Conservation (phyloP, 2,797 vertebrate species). For the Anguilla anguilla region DNA sequence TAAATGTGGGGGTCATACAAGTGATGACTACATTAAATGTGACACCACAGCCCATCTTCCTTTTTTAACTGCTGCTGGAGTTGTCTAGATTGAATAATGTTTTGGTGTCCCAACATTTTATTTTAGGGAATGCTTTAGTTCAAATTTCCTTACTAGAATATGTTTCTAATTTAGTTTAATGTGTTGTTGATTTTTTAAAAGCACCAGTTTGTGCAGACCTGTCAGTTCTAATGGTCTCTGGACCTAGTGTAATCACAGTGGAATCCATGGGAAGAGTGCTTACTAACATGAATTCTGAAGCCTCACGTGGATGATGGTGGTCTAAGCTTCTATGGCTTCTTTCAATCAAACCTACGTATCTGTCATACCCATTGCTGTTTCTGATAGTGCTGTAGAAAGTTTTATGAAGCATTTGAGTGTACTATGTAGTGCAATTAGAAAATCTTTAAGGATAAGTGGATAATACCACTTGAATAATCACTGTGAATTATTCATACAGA, state of each 20-base stretch:
- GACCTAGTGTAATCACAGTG: background rate
- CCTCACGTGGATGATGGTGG: background rate
- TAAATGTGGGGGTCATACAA: conserved; percentile 19
- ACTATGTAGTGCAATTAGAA: background rate
- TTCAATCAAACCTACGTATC: background rate
- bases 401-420: background rate
- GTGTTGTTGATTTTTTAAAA: background rate
- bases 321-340: background rate
- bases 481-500: background rate
- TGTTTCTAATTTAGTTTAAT: conserved; percentile 41
- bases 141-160: background rate
- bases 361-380: background rate
- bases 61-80: background rate
- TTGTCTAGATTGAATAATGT: background rate
- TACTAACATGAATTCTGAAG: conserved; percentile 29
- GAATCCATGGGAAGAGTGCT: conserved; percentile 19
- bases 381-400: background rate
- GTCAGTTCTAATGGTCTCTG: conserved; percentile 5
- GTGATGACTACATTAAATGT: background rate
- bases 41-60: background rate
- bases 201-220: background rate
- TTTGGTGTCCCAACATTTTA: background rate
- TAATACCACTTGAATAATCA: background rate
- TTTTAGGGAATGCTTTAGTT: conserved; percentile 9
- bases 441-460: background rate